phyloP scores from a whole-genome alignment of 2,113 vertebrate genomes.

The Antechinus stuartii region DNA sequence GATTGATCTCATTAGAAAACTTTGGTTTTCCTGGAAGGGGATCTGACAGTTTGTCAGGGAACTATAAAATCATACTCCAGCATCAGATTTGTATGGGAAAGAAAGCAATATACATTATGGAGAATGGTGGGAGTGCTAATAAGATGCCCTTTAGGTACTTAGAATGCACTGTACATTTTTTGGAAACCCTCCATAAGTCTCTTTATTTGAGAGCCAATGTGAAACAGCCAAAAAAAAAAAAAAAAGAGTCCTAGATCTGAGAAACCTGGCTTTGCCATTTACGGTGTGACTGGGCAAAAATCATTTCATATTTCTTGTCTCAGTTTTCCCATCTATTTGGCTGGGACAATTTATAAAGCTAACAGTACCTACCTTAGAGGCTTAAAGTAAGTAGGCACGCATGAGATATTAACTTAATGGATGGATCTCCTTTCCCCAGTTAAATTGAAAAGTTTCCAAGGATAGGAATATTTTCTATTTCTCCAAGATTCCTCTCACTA shows the following conservation, averaged over 20 bases:
- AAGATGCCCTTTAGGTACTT: not conserved
- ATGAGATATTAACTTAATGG: not conserved
- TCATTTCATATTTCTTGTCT: not conserved
- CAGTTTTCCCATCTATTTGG: not conserved
- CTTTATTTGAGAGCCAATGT: not conserved
- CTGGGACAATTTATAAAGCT: not conserved
- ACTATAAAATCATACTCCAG: not conserved
- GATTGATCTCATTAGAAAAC: constrained; percentile 1
- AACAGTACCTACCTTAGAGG: not conserved
- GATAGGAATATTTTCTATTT: not conserved
- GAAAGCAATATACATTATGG: not conserved
- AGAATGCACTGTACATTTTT: not conserved
- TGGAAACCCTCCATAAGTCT: not conserved
- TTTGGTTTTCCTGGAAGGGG: constrained; percentile 38
- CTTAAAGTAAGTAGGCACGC: not conserved
- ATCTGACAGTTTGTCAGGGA: not conserved
- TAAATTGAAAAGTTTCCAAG: constrained; percentile 10
- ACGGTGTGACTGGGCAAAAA: not conserved
- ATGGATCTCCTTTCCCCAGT: not conserved
- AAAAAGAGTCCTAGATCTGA: not conserved
- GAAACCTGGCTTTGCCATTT: not conserved
- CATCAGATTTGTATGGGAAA: not conserved
- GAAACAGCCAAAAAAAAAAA: not conserved
- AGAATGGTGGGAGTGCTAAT: not conserved
- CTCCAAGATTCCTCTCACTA: not conserved